Evolutionary conservation across 2,888 invertebrate species (phyloP).

Genomic region (Disparrhopalites patrizii): DNA sequence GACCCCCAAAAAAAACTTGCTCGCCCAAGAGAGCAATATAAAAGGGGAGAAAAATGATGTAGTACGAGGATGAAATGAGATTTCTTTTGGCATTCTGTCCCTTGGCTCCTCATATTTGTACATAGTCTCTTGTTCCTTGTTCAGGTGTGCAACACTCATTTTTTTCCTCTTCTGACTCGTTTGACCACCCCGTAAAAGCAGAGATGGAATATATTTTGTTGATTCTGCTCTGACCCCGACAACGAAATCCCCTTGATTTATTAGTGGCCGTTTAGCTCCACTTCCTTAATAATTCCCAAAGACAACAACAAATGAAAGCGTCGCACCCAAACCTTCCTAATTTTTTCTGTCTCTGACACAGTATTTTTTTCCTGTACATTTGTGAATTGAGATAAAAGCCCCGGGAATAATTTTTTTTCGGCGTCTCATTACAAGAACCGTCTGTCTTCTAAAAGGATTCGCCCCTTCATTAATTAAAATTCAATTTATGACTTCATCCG

Average conservation of each 20-base stretch:
- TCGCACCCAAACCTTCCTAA: conserved; percentile 22
- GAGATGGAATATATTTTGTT: no score
- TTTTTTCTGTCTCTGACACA: no score
- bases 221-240: conserved; percentile 14
- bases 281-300: background rate
- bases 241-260: conserved; percentile 21
- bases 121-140: background rate
- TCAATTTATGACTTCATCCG: no score
- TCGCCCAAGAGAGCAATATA: no score
- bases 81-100: background rate
- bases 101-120: background rate
- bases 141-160: background rate
- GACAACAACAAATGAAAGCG: background rate
- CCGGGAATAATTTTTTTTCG: no score
- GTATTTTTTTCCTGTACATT: no score
- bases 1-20: no score
- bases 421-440: no score
- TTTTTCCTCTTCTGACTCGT: conserved; percentile 21
- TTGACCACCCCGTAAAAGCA: conserved; percentile 21
- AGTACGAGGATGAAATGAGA: background rate
- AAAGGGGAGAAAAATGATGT: background rate
- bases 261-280: background rate
- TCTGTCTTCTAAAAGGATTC: no score
- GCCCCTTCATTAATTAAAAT: no score
- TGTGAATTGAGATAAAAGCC: no score